Conservation (phyloP, 2,888 invertebrate genomes). For the Stenotaenia linearis region DNA sequence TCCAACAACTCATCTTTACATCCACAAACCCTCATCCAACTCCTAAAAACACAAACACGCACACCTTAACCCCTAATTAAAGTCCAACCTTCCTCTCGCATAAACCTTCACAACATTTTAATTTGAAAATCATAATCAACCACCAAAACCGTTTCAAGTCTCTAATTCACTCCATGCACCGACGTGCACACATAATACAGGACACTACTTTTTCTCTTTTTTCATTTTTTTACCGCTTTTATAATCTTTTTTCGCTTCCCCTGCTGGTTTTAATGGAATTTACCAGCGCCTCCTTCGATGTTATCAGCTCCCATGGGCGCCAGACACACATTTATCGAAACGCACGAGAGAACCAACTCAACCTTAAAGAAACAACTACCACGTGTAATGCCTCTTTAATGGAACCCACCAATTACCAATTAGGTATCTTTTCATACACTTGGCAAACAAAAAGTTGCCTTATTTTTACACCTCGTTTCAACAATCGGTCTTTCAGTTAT, state of each 20-base stretch:
- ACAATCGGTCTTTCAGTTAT: not conserved
- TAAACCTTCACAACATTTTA: not conserved
- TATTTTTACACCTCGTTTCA: not conserved
- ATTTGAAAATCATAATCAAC: not conserved
- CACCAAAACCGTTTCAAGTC: not conserved
- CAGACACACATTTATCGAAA: conserved; percentile 12
- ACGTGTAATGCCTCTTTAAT: conserved; percentile 15
- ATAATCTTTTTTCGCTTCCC: not conserved
- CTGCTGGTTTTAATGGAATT: conserved; percentile 13
- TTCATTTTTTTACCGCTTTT: not conserved
- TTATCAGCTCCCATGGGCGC: conserved; percentile 15
- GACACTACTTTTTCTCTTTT: not conserved
- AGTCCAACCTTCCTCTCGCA: not conserved
- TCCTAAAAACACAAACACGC: not conserved
- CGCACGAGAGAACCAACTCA: conserved; percentile 6
- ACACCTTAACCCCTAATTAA: not conserved
- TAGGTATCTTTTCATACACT: not conserved
- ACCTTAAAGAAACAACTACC: conserved; percentile 19
- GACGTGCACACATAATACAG: not conserved
- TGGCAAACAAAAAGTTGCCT: not conserved
- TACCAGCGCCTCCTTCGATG: conserved; percentile 14
- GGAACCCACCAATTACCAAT: conserved; percentile 19
- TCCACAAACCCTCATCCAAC: not conserved
- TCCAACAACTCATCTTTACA: too few species aligned
- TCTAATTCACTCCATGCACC: not conserved